Evolutionary conservation across 2,888 invertebrate genomes (phyloP), one percentile per base, ranked within the genome.

Genomic region (Chrysodeixis includens): DNA sequence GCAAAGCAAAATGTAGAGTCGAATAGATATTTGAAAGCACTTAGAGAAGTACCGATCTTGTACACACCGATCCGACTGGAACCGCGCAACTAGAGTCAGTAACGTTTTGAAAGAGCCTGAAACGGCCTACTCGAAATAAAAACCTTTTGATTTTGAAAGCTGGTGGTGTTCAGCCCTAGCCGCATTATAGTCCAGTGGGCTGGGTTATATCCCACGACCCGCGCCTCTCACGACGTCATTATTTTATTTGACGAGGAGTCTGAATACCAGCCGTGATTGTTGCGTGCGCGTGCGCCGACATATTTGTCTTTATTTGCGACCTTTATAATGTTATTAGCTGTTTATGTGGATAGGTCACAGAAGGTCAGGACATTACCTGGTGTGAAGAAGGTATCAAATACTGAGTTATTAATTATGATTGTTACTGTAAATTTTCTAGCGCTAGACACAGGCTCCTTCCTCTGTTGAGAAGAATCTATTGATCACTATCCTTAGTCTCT

Each of bases 191-290:
- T 80, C 75, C 66, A 53, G 64, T 51, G 26, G 46, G 55, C 49
- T 32, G 71, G 79, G 72, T 30, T 66, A 64, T 66, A 65, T 83
- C 83, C 81, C 85, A 84, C 84, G 86, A 80, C 83, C 84, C 64
- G 35, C 66, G 69, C 60, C 74, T 59, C 69, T 77, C 86, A 85
- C 85, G 82, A 84, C 61, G 69, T 66, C 77, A 81, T 83, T 81
- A 83, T 74, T 81, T 73, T 62, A 69, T 69, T 70, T 72, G 73
- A 72, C 65, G 72, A 76, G 64, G 69, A 73, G 62, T 70, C 64
- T 63, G 22, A 56, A 71, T 73, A 66, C 67, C 63, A 67, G 53
- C 53, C 26, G 57, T 59, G 61, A 78, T 77, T 77, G 67, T 62
- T 66, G 32, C 26, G 62, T 70, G 54, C 62, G 32, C 26, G 62